These are phyloP conservation scores for Nomada hirtipes DNA, from an alignment of 2,888 invertebrate genomes.

Conservation along the genomic window DNA sequence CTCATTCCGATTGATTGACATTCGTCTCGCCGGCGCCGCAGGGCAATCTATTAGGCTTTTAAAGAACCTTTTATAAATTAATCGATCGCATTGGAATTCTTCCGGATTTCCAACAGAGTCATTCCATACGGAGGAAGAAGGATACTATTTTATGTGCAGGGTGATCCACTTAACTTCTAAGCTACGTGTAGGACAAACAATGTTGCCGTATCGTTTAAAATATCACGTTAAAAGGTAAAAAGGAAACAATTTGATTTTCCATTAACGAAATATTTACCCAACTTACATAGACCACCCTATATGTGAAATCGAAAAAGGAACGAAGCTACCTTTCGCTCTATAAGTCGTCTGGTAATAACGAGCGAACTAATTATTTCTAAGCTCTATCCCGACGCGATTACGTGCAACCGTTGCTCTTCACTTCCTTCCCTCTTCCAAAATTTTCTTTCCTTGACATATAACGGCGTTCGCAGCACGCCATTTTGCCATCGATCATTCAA, in stretches of 20 bases:
- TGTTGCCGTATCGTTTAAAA: no score
- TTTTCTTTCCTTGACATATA: not conserved
- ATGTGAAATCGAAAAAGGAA: not conserved
- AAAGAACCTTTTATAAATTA: conserved; percentile 40
- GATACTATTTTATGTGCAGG: not conserved
- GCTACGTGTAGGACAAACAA: no score
- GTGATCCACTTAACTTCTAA: no score
- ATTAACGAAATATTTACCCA: no score
- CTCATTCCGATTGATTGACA: conserved; percentile 28
- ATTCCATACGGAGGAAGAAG: conserved; percentile 16
- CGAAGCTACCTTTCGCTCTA: conserved; percentile 32
- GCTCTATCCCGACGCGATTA: conserved; percentile 58
- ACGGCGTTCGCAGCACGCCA: conserved; percentile 51
- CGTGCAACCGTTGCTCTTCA: conserved; percentile 40
- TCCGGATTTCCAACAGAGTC: conserved; percentile 43
- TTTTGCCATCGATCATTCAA: conserved; percentile 68
- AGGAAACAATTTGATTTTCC: no score
- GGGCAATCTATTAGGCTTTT: conserved; percentile 35
- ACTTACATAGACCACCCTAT: no score
- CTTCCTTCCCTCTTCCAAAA: not conserved
- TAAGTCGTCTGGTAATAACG: conserved; percentile 64
- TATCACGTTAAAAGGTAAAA: no score
- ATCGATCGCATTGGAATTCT: conserved; percentile 41
- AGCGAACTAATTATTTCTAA: conserved; percentile 67
- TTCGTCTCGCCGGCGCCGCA: conserved; percentile 21